Evolutionary conservation across 1,140 invertebrate genomes (phyloP).

Genomic region (Marisa cornuarietis): DNA sequence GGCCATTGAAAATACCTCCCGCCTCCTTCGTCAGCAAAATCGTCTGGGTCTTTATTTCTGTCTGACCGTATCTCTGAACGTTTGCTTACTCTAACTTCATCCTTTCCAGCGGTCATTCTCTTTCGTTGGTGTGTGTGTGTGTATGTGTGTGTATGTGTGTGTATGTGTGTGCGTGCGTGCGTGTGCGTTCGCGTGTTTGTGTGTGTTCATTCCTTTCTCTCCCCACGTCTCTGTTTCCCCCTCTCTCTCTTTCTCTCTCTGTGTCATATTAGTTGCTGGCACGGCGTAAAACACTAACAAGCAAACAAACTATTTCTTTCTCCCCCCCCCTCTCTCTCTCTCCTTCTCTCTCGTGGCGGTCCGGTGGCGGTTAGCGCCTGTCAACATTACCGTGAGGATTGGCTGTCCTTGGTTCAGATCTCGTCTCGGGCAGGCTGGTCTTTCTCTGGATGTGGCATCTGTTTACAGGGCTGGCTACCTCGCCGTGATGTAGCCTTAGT

Average conservation of each 20-base stretch:
- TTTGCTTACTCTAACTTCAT: not conserved
- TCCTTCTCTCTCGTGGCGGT: not conserved
- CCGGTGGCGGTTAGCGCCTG: no score
- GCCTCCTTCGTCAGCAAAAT: not conserved
- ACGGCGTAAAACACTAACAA: not conserved
- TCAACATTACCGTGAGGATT: no score
- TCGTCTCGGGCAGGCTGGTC: no score
- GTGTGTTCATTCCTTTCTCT: slow-evolving; percentile 7
- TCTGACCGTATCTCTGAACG: not conserved
- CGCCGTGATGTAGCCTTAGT: no score
- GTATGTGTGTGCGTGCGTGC: not conserved
- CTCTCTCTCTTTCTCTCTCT: not conserved
- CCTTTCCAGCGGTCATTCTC: not conserved
- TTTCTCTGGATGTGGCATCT: no score
- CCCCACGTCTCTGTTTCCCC: not conserved
- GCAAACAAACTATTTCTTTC: not conserved
- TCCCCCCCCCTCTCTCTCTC: not conserved
- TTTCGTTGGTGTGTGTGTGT: not conserved
- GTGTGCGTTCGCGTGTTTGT: no score
- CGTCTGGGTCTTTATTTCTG: not conserved
- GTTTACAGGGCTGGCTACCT: no score
- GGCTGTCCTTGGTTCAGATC: no score
- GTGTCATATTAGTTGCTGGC: not conserved
- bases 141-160: no score
- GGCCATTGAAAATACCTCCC: not conserved